A percentile compares a stretch with the other conserved stretches of the same genome.
phyloP scores from a whole-genome alignment of 2,888 invertebrate species.

The Cinara cedri region DNA sequence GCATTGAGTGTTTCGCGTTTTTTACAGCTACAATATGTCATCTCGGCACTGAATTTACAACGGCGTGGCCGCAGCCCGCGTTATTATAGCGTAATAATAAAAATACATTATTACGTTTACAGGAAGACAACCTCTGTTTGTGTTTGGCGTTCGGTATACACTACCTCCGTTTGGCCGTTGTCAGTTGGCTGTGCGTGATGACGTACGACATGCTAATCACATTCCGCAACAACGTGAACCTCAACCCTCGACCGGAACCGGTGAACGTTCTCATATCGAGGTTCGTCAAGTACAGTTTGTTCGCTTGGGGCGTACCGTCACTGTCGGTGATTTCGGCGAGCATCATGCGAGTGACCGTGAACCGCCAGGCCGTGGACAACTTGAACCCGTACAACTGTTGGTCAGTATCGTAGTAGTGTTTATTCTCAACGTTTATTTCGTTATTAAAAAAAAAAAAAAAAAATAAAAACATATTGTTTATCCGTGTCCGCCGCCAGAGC shows the following conservation, averaged over 20 bases:
- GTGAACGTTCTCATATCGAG: constrained; percentile 65
- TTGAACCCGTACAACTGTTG: constrained; percentile 67
- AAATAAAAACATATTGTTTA: too few species aligned
- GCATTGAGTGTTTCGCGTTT: too few species aligned
- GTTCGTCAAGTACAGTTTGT: constrained; percentile 67
- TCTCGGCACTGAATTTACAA: too few species aligned
- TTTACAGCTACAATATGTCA: too few species aligned
- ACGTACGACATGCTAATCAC: constrained; percentile 69
- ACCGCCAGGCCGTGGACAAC: constrained; percentile 65
- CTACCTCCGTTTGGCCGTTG: constrained; percentile 70
- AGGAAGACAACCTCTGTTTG: constrained; percentile 70
- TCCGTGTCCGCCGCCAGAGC: background rate
- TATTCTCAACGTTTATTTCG: too few species aligned
- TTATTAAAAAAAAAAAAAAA: too few species aligned
- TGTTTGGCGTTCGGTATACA: constrained; percentile 71
- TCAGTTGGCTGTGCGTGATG: constrained; percentile 74
- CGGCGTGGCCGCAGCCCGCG: too few species aligned
- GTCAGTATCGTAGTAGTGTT: constrained; percentile 61
- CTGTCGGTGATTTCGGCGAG: constrained; percentile 66
- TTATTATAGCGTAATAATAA: too few species aligned
- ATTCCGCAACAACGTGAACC: constrained; percentile 65
- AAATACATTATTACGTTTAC: constrained; percentile 61
- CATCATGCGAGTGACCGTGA: constrained; percentile 65
- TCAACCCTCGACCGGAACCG: constrained; percentile 63
- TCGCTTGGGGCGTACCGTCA: constrained; percentile 72